These are phyloP conservation scores for Ommatoiulus sabulosus DNA, from an alignment of 2,888 invertebrate species.

Conservation along the genomic window DNA sequence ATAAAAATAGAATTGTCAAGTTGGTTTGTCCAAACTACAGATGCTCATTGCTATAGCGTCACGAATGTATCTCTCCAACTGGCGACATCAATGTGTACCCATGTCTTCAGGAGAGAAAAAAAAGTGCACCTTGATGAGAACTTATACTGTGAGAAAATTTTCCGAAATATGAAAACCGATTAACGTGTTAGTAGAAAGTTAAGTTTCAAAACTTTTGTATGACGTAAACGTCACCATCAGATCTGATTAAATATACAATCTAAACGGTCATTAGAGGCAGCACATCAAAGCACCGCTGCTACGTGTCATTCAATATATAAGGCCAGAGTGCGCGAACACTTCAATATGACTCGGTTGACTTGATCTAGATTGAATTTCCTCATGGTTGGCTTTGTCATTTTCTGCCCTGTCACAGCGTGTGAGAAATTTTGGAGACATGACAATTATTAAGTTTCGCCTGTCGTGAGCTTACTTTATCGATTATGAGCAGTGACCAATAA, in stretches of 20 bases:
- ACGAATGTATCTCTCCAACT: no score
- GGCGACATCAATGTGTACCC: no score
- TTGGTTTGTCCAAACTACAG: no score
- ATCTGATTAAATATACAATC: background rate
- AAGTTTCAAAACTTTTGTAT: background rate
- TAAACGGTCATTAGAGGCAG: background rate
- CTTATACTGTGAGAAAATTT: background rate
- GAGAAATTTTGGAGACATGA: background rate
- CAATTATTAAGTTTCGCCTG: background rate
- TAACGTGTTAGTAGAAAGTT: background rate
- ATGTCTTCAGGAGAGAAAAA: no score
- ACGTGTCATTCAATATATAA: background rate
- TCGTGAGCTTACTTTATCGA: background rate
- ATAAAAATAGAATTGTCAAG: no score
- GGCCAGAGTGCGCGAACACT: background rate
- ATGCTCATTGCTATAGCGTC: no score
- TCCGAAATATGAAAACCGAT: background rate
- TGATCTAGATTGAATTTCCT: conserved; percentile 16
- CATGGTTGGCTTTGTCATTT: conserved; percentile 23
- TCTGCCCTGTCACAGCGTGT: background rate
- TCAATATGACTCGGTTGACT: background rate
- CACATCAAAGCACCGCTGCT: background rate
- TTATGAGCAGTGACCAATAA: background rate
- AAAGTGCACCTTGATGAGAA: no score
- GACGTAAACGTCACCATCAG: background rate